These are phyloP conservation scores for Amphiprion percula DNA, from an alignment of 2,113 vertebrate species.

Conservation along the genomic window DNA sequence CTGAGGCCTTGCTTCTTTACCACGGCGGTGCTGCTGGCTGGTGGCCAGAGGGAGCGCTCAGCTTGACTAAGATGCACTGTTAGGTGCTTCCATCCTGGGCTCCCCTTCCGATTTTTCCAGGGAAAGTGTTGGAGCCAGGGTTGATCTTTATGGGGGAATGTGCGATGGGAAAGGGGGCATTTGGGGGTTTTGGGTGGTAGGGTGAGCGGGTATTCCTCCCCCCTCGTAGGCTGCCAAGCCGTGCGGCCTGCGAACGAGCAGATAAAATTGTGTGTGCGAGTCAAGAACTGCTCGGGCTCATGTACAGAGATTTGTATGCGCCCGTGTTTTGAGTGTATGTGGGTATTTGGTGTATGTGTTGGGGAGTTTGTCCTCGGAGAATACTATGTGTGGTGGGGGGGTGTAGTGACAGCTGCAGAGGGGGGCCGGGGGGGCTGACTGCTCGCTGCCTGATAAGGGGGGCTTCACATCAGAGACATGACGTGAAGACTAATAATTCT, in stretches of 20 bases:
- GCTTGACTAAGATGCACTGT: slow-evolving; percentile 85
- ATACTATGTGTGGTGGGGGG: slow-evolving; percentile 70
- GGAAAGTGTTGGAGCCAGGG: slow-evolving; percentile 4
- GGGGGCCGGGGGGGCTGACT: slow-evolving; percentile 84
- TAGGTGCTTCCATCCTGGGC: slow-evolving; percentile 77
- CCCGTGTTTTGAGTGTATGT: slow-evolving; percentile 74
- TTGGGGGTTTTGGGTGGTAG: slow-evolving; percentile 62
- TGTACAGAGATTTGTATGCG: slow-evolving; percentile 86
- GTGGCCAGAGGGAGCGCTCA: slow-evolving; percentile 83
- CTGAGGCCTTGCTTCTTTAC: slow-evolving; percentile 73
- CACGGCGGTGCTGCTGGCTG: slow-evolving; percentile 49
- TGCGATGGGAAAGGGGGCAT: slow-evolving; percentile 61
- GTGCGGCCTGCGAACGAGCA: slow-evolving; percentile 88
- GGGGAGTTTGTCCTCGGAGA: slow-evolving; percentile 83
- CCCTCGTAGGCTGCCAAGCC: slow-evolving; percentile 86
- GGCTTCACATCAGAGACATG: slow-evolving; percentile 83
- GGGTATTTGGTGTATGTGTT: slow-evolving; percentile 76
- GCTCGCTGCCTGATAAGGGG: slow-evolving; percentile 93
- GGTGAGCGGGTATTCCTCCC: slow-evolving; percentile 63
- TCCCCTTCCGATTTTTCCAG: slow-evolving; percentile 67
- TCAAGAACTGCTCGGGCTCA: slow-evolving; percentile 59
- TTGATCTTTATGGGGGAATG: slow-evolving; percentile 66
- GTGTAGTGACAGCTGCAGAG: slow-evolving; percentile 87
- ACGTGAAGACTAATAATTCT: slow-evolving; percentile 87
- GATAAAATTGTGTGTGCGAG: slow-evolving; percentile 88